Base-by-base conservation (phyloP, 2,113 vertebrate genomes). In the Larimichthys polyactis region DNA sequence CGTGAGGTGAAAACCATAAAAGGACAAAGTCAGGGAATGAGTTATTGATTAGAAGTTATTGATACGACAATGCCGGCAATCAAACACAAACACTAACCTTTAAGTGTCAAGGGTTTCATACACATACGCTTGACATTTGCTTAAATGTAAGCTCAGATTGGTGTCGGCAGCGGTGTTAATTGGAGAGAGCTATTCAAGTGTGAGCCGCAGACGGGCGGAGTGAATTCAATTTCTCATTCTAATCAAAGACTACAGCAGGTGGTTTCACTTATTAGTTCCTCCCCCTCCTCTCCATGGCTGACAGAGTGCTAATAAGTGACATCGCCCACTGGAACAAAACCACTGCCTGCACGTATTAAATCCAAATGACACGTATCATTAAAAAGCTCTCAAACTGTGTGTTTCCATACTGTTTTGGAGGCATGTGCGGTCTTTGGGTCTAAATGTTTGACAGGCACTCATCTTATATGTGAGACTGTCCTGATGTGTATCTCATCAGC, bases 171-270 rank as follows among this genome's bases (percentile, higher is more conserved):
- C 15, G 19, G 44, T 17, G 62, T 46, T 69, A 87, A 81, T 43
- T 67, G 46, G 49, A 85, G 11, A 44, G 29, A 40, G 68, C 22
- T 40, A 59, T 60, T 83, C 36, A 55, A 75, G 73, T 76, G 54
- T 66, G 62, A 77, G 22, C 15, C 59, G 20, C 32, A 46, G 59
- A 74, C 43, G 63, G 36, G 74, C 22, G 15, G 68, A 78, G 59
- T 2, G 48, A 74, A 73, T 55, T 32, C 24, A 64, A 77, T 85
- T 90, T 84, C 58, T 75, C 73, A 65, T 71, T 83, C 19, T 81
- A 85, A 89, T 87, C 70, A 73, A 75, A 79, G 51, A 63, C 66
- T 55, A 52, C 80, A 75, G 81, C 79, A 75, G 75, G 78, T 86
- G 84, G 78, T 54, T 74, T 76, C 62, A 46, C 75, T 84, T 76